Evolutionary conservation across 2,888 invertebrate genomes (phyloP).

Genomic region (Drosophila sordidapex): DNA sequence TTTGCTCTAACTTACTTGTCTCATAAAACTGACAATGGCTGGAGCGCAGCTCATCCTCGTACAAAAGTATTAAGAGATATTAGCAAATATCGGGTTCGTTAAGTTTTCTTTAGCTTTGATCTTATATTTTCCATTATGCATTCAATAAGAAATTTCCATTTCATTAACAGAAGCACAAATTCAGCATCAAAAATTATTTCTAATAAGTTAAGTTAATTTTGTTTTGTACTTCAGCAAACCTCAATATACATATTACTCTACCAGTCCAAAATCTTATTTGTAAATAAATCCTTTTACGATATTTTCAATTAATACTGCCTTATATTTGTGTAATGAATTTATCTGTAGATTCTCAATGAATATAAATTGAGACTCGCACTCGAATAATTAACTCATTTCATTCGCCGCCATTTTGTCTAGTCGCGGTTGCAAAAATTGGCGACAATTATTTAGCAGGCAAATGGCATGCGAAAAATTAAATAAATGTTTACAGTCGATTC

Average conservation of each 20-base stretch:
- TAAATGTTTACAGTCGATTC: constrained; percentile 34
- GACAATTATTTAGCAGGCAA: constrained; percentile 58
- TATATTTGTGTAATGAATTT: neutral
- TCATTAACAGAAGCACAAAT: neutral
- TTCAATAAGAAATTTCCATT: neutral
- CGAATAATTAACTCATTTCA: constrained; percentile 49
- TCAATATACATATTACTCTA: neutral
- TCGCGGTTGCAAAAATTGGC: constrained; percentile 57
- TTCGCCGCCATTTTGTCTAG: constrained; percentile 54
- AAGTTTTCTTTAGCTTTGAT: neutral
- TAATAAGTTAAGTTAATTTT: too few relatives aligned
- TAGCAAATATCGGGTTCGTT: neutral
- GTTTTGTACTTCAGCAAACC: neutral
- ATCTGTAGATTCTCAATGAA: neutral
- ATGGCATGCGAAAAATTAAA: constrained; percentile 53
- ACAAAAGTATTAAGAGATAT: constrained; percentile 17
- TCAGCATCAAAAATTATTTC: too few relatives aligned
- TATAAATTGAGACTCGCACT: constrained; percentile 10
- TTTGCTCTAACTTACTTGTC: constrained; percentile 37
- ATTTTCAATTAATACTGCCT: neutral
- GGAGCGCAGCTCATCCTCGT: neutral
- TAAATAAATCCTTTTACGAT: neutral
- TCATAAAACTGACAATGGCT: constrained; percentile 36
- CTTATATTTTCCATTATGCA: neutral
- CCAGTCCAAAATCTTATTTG: neutral